A percentile compares a stretch with the other conserved stretches of the same genome.
phyloP scores from a whole-genome alignment of 35 echinoderm and acorn worm species.

The Ophioderma brevispina region DNA sequence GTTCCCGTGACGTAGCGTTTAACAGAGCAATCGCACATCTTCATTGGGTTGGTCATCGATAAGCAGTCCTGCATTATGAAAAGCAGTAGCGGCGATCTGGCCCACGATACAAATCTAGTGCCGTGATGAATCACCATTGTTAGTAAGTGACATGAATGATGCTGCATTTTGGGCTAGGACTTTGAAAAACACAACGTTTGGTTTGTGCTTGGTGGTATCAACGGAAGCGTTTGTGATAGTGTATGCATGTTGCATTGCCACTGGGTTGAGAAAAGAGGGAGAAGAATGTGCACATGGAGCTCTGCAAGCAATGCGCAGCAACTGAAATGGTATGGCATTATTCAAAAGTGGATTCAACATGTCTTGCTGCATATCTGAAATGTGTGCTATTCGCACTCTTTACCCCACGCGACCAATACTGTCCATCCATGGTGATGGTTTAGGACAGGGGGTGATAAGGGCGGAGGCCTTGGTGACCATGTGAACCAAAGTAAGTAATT shows the following conservation, averaged over 20 bases:
- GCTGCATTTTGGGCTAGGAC: not conserved
- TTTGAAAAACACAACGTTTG: not conserved
- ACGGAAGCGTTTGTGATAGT: not conserved
- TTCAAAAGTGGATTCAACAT: not conserved
- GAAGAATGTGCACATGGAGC: not conserved
- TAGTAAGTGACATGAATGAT: not conserved
- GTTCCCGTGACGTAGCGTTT: too few relatives aligned
- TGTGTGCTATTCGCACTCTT: not conserved
- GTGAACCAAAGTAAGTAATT: not conserved
- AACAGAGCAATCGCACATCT: not conserved
- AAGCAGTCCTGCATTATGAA: not conserved
- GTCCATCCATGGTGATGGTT: not conserved
- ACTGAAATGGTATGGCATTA: not conserved
- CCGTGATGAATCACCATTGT: not conserved
- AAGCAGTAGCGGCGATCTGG: not conserved
- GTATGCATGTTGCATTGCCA: not conserved
- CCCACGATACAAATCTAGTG: not conserved
- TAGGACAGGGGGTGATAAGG: not conserved
- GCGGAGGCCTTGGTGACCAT: not conserved
- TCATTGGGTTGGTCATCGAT: slow-evolving; percentile 4
- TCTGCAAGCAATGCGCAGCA: not conserved
- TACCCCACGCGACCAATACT: not conserved
- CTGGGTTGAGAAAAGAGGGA: slow-evolving; percentile 6
- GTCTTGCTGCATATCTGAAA: not conserved
- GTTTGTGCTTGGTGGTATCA: not conserved